Conservation (phyloP, 2,888 invertebrate genomes). For the Drosophila dives region DNA sequence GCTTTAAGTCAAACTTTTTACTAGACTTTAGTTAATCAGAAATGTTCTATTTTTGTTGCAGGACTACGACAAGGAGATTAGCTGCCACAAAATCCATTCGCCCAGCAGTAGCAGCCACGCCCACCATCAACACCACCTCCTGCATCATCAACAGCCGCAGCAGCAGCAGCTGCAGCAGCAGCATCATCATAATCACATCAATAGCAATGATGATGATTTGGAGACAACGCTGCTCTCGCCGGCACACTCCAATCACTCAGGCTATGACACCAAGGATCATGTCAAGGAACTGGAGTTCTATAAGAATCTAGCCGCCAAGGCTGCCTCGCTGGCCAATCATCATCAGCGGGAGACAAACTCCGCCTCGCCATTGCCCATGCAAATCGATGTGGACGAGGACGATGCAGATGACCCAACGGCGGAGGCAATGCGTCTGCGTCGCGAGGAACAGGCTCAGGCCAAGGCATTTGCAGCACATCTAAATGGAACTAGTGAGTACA, state of each 20-base stretch:
- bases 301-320: constrained; percentile 83
- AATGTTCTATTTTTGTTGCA: constrained; percentile 55
- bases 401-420: constrained; percentile 60
- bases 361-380: constrained; percentile 75
- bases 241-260: constrained; percentile 60
- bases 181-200: constrained; percentile 43
- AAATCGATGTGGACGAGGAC: constrained; percentile 77
- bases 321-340: constrained; percentile 78
- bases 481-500: constrained; percentile 89
- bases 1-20: background rate
- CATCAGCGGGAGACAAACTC: constrained; percentile 61
- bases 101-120: constrained; percentile 68
- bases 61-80: constrained; percentile 84
- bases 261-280: constrained; percentile 78
- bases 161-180: constrained; percentile 43
- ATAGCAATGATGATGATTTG: constrained; percentile 66
- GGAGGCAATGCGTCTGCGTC: constrained; percentile 54
- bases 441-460: constrained; percentile 78
- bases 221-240: constrained; percentile 66
- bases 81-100: constrained; percentile 81
- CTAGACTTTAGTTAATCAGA: constrained; percentile 21
- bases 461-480: constrained; percentile 87
- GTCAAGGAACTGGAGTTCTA: constrained; percentile 84
- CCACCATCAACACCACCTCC: constrained; percentile 35
- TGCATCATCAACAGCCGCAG: constrained; percentile 36